These are phyloP conservation scores for Heteromormyrus szaboi DNA, from an alignment of 2,797 vertebrate species.

Conservation along the genomic window DNA sequence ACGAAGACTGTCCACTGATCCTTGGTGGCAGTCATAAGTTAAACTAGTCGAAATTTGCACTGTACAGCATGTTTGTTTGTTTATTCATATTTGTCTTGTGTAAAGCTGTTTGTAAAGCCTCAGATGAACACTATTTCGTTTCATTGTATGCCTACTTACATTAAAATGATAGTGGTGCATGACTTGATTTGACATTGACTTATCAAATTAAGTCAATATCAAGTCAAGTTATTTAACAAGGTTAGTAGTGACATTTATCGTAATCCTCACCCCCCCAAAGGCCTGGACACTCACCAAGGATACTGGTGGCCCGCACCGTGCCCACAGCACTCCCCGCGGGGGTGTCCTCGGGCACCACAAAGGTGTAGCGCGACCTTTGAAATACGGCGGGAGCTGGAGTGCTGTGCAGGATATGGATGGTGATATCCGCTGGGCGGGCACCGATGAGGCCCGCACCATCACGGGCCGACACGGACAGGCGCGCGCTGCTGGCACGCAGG, in stretches of 20 bases:
- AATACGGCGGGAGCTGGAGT: constrained; percentile 68
- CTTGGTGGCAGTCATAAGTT: neutral
- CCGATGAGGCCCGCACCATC: constrained; percentile 74
- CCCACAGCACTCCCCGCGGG: constrained; percentile 66
- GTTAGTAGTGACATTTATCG: neutral
- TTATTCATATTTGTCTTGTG: neutral
- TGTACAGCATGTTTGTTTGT: neutral
- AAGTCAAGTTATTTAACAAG: neutral
- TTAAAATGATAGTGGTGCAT: neutral
- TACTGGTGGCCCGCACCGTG: constrained; percentile 63
- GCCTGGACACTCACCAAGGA: constrained; percentile 62
- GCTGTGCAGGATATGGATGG: constrained; percentile 67
- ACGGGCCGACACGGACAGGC: constrained; percentile 64
- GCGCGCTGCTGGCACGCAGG: constrained; percentile 56
- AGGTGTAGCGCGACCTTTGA: constrained; percentile 72
- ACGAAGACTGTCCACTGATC: neutral
- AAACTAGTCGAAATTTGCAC: neutral
- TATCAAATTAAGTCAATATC: neutral
- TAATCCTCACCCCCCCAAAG: neutral
- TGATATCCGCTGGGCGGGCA: constrained; percentile 64
- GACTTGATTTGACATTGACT: neutral
- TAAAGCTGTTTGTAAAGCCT: neutral
- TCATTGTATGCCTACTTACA: neutral
- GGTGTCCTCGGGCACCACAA: constrained; percentile 71
- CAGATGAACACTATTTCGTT: neutral